Conservation (phyloP, 2,113 vertebrate species). For the Thomomys bottae region DNA sequence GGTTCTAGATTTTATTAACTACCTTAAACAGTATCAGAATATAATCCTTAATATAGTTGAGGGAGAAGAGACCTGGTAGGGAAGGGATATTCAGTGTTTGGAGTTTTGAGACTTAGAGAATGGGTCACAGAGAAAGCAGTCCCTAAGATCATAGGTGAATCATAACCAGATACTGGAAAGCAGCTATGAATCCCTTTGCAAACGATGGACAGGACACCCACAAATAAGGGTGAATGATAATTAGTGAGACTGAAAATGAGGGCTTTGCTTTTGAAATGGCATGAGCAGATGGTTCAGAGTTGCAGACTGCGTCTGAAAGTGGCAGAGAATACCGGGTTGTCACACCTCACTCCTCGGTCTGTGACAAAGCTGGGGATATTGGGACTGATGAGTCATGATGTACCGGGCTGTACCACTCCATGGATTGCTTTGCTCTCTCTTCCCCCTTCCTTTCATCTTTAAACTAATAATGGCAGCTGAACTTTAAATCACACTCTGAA, state of each 20-base stretch:
- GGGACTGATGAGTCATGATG: constrained; percentile 63
- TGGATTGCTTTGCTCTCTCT: constrained; percentile 63
- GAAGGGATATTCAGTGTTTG: background rate
- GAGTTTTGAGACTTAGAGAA: background rate
- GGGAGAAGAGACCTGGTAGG: background rate
- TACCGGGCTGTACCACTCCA: constrained; percentile 49
- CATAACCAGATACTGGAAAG: background rate
- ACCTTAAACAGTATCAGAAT: background rate
- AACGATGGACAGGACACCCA: background rate
- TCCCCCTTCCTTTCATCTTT: constrained; percentile 31
- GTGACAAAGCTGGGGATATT: background rate
- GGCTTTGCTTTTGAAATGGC: background rate
- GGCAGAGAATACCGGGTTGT: background rate
- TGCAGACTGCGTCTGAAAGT: background rate
- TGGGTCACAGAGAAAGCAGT: background rate
- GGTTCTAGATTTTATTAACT: background rate
- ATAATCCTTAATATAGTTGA: fast-evolving
- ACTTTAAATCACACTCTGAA: constrained; percentile 82
- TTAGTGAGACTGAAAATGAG: too few relatives aligned
- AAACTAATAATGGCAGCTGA: constrained; percentile 78
- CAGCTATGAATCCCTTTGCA: too few relatives aligned
- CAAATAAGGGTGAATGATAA: fast-evolving
- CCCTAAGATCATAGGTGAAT: background rate
- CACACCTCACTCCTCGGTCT: background rate
- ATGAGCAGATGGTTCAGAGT: fast-evolving